Base-by-base conservation (phyloP, 2,888 invertebrate species). In the Cosmia pyralina region DNA sequence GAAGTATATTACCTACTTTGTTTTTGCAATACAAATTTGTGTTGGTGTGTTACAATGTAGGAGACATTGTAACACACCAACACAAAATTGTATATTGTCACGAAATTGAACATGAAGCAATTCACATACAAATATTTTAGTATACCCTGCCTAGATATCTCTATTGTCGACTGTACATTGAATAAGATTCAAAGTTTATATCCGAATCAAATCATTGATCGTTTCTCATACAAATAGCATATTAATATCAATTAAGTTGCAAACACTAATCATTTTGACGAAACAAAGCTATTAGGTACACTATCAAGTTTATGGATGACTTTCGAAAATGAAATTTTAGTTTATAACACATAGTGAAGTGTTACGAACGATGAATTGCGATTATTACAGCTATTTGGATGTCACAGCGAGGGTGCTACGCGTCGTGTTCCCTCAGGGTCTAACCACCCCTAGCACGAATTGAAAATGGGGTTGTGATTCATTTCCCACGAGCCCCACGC, bases 381-480 rank as follows among this genome's bases (percentile, higher is more conserved):
- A 94, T 95, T 94, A 94, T 94, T 94, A 93, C 92, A 92, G 92
- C 90, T 92, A 92, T 93, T 93, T 92, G 92, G 94, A 93, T 93
- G 93, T 92, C 90, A 90, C 92, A 89, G 88, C 83, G 93, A 94
- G 95, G 95, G 95, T 94, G 94, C 93, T 91, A 83, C 88, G 90
- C 88, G 89, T 86, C 90, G 88, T 88, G 89, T 89, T 87, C 91
- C 92, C 90, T 88, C 89, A 85, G 90, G 88, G 89, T 90, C 89
- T 88, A 87, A 88, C 88, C 92, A 90, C 93, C 94, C 95, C 93
- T 88, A 90, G 88, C 87, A 88, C 84, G 93, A 93, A 94, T 94
- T 94, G 94, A 94, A 95, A 94, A 94, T 94, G 93, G 96, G 96
- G 95, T 95, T 93, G 95, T 95, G 95, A 95, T 95, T 96, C 95